Percentiles rank a stretch among this genome's conserved stretches.
Evolutionary conservation across 2,888 invertebrate species (phyloP).

Genomic region (Erebia ligea): DNA sequence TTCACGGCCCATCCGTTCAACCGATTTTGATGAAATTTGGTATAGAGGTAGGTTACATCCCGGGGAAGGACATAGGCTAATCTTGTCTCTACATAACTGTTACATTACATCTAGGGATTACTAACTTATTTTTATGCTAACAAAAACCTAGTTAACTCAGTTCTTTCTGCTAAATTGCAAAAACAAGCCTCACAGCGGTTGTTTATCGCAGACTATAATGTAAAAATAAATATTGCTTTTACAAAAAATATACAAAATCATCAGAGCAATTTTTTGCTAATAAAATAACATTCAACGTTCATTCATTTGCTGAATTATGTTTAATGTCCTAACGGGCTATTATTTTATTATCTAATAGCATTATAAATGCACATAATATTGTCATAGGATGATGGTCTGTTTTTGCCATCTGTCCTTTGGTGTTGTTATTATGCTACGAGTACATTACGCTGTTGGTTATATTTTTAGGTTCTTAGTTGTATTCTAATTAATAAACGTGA

Average conservation of each 20-base stretch:
- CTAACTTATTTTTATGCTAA: no score
- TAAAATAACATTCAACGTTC: slow-evolving; percentile 75
- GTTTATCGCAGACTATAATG: neutral
- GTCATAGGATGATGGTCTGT: slow-evolving; percentile 65
- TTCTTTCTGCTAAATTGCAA: neutral
- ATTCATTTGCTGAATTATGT: slow-evolving; percentile 70
- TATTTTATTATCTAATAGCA: slow-evolving; percentile 75
- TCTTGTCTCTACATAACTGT: no score
- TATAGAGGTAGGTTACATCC: no score
- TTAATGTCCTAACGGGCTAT: slow-evolving; percentile 57
- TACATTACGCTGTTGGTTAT: no score
- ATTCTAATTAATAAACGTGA: no score
- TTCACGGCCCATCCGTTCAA: no score
- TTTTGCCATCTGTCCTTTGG: slow-evolving; percentile 49
- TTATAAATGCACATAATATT: slow-evolving; percentile 74
- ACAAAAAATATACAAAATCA: neutral
- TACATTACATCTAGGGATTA: no score
- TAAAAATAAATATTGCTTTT: neutral
- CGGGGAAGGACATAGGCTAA: no score
- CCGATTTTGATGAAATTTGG: no score
- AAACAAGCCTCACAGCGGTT: neutral
- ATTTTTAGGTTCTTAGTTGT: no score
- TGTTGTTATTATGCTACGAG: neutral
- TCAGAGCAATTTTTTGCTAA: slow-evolving; percentile 58
- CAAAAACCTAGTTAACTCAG: neutral